Conservation (phyloP, 2,888 invertebrate genomes). For the Drosophila maculinotata region DNA sequence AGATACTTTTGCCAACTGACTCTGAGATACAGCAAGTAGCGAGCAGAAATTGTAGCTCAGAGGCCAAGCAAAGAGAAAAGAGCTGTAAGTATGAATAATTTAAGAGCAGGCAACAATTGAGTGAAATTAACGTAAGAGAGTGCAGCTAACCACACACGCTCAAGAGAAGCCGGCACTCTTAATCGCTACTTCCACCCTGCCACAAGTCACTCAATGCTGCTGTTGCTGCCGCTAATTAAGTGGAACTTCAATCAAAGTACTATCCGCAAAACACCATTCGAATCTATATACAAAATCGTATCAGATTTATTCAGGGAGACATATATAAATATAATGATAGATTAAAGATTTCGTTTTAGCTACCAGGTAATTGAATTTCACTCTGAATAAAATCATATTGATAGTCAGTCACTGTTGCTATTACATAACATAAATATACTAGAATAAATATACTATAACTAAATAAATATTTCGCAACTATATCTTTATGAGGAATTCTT, state of each 20-base stretch:
- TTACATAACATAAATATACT: no score
- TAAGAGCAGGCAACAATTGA: constrained; percentile 37
- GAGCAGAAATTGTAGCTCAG: constrained; percentile 9
- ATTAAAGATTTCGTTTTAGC: not conserved
- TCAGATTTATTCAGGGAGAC: not conserved
- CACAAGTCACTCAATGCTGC: constrained; percentile 51
- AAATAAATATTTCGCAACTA: no score
- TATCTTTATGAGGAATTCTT: no score
- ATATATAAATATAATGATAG: no score
- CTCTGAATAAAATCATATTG: no score
- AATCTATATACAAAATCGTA: not conserved
- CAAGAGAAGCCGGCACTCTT: constrained; percentile 34
- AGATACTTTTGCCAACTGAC: constrained; percentile 29
- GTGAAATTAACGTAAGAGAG: constrained; percentile 33
- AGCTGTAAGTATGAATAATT: not conserved
- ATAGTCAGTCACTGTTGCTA: no score
- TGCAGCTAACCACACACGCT: not conserved
- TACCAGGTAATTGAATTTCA: no score
- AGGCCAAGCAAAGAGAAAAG: not conserved
- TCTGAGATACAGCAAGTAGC: constrained; percentile 4
- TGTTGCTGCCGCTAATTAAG: constrained; percentile 28
- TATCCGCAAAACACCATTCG: not conserved
- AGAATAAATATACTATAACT: no score
- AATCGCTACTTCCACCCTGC: not conserved
- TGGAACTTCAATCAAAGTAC: constrained; percentile 2